Base-by-base conservation (phyloP, 1,140 invertebrate genomes). In the Pteromalus puparum region DNA sequence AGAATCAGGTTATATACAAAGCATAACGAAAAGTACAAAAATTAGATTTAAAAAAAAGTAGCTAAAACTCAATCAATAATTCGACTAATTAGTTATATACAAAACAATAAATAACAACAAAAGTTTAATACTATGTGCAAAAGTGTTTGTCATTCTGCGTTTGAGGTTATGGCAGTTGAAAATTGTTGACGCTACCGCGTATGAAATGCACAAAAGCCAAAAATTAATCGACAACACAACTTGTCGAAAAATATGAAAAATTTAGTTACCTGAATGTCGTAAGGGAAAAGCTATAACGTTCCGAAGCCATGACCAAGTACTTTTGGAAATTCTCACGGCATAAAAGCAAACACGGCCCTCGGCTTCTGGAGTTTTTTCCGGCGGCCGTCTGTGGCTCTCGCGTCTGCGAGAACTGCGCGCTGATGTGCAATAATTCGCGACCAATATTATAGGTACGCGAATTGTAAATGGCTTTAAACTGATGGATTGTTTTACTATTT, bases 221-320 rank as follows among this genome's bases (percentile, higher is more conserved):
- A 53, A 73, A 18, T 48, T 1, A 73, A 75, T 24, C n/a, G 34
- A 81, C 65, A 70, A 48, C 28, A 42, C 28, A 53, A 73, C 18
- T 68, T 70, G 12, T 9, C 13, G 7, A 68, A 28, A 30, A 53
- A 73, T 30, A 28, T 4, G 15, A 30, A 61, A 75, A 74, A 34
- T 84, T 85, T 78, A 89, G 85, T 94, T 96, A 98, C 98, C 98
- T 99, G 93, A 99, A 99, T 90, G 98, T 99, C 86, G 98, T 99
- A 86, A 99, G 94, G 48, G 98, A 99, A 94, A 99, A 99, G 94
- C 98, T 99, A 90, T 99, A 99, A 91, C 98, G 95, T 94, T 99
- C 98, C 70, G 97, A 97, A 94, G 97, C 96, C 97, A 98, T 98
- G 93, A 94, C 95, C 93, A 95, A 94, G 92, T 92, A 89, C 89